These are phyloP conservation scores for Percopsis omiscomaycus DNA, from an alignment of 2,797 vertebrate species.

Conservation along the genomic window DNA sequence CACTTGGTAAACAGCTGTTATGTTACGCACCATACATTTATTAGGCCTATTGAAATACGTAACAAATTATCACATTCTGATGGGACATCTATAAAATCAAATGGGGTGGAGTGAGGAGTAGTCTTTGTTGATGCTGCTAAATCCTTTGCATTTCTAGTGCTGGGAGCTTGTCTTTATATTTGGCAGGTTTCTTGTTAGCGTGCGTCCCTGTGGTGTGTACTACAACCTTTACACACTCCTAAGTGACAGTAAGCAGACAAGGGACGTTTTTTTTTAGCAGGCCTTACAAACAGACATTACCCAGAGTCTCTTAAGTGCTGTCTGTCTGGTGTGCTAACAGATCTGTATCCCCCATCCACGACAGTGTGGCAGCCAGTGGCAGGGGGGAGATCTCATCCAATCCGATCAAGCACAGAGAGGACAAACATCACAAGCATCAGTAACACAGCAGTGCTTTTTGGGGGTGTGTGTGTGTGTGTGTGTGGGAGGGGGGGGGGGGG, in stretches of 20 bases:
- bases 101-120: constrained; percentile 1
- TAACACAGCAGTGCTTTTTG: no score
- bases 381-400: constrained; percentile 60
- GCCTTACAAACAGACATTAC: constrained; percentile 65
- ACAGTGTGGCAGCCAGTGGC: constrained; percentile 44
- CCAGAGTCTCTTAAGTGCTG: constrained; percentile 72
- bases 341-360: constrained; percentile 57
- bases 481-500: background rate
- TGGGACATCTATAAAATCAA: background rate
- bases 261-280: constrained; percentile 68
- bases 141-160: constrained; percentile 38
- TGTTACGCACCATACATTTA: no score
- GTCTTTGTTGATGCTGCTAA: constrained; percentile 28
- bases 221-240: constrained; percentile 64
- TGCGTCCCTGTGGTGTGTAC: constrained; percentile 52
- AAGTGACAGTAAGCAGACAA: constrained; percentile 72
- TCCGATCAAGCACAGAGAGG: background rate
- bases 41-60: no score
- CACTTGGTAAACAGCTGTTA: no score
- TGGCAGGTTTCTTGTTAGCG: constrained; percentile 61
- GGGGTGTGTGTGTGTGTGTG: constrained; percentile 32
- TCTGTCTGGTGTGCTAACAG: constrained; percentile 63
- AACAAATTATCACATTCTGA: background rate
- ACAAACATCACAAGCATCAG: no score
- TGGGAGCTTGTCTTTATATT: constrained; percentile 41